Evolutionary conservation across 2,888 invertebrate genomes (phyloP), one percentile per base, ranked within the genome.

Genomic region (Trimorus sp.): DNA sequence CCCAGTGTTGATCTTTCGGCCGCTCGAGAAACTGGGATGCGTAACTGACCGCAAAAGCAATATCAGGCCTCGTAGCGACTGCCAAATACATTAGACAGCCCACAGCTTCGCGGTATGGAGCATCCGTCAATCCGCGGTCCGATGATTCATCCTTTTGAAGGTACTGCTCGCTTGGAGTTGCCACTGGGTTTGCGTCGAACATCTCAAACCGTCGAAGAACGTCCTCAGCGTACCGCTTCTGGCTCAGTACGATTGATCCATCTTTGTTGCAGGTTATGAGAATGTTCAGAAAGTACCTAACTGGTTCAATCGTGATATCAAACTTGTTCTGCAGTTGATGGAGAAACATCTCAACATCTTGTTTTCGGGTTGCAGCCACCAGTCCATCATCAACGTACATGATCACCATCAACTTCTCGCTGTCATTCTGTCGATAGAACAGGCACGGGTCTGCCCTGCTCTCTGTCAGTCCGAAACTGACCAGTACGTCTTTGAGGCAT

Each of bases 331-430:
- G 37, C 26, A 83, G 65, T 11, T 68, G 40, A 5, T 11, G 16
- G 7, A 80, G 16, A 69, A 83, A 70, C 16, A 60, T 51, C 9
- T 78, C 58, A 5, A 77, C 60, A 4, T 45, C 59, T 8, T 42
- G 15, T 51, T 73, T 14, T 9, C 49, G 62, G 14, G 76, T 68
- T 16, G 80, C 74, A 12, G 78, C 53, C 26, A 81, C 62, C 7
- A 83, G n/a, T 16, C 79, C 81, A 53, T 84, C 82, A 16, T 83
- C 82, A 0, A 78, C 78, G 40, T 82, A 82, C 5, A 82, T n/a
- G 7, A 74, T 62, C 12, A 82, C 75, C 7, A 82, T 38, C 54
- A 73, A 40, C 48, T 73, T 82, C 7, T 12, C 12, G 5, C n/a
- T 14, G 12, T 1, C 7, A 8, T 26, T 14, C 16, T 14, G 42